Evolutionary conservation across 1,140 invertebrate genomes (phyloP), one percentile per base, ranked within the genome.

Genomic region (Orchesella cincta): DNA sequence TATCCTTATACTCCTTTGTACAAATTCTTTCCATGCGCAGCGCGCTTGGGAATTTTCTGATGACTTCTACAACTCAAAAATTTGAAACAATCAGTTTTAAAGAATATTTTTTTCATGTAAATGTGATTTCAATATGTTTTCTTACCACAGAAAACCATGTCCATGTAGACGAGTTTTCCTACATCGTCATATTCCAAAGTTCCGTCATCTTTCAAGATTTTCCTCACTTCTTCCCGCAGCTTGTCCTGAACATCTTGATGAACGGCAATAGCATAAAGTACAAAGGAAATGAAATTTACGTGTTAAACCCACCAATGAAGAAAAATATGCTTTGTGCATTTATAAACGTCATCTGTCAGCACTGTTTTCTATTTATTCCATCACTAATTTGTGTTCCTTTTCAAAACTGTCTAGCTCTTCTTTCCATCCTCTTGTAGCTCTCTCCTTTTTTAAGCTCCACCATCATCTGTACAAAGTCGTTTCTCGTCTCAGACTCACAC

Each of bases 1-100:
- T 89, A n/a, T 89, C 83, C 54, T 84, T 83, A 33, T 12, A 14
- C n/a, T 51, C 46, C 46, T n/a, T n/a, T n/a, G n/a, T 51, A n/a
- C 46, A 51, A 51, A 51, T 51, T 51, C 46, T 12, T 12, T 51
- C 46, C 46, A 51, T 12, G 12, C 46, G 12, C 46, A n/a, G 12
- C 46, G n/a, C 46, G 46, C 12, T 14, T 51, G 46, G 46, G n/a
- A 14, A 51, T n/a, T 14, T 12, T 51, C 46, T 12, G 12, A 51
- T 12, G 12, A 51, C 46, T n/a, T 51, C 46, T 51, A n/a, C 46
- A 51, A 51, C n/a, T n/a, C n/a, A n/a, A n/a, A n/a, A n/a, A n/a
- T n/a, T n/a, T n/a, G n/a, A n/a, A n/a, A n/a, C n/a, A n/a, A n/a
- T n/a, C n/a, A n/a, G n/a, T n/a, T n/a, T n/a, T n/a, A n/a, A n/a